Evolutionary conservation across 1,140 invertebrate species (phyloP), one percentile per base, ranked within the genome.

Genomic region (Diachasmimorpha longicaudata): DNA sequence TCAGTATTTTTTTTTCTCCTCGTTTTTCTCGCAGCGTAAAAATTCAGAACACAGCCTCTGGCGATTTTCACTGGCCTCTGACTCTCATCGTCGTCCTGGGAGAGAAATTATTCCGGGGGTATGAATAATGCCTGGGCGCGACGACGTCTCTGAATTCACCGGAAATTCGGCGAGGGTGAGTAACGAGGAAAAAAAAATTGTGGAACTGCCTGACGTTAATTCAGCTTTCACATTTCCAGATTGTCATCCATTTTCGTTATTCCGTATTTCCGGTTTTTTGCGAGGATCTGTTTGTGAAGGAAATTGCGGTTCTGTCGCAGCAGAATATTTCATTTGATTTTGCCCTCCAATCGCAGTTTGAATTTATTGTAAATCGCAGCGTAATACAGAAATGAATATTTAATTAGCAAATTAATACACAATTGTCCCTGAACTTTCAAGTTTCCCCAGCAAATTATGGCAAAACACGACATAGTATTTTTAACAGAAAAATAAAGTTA

Each of bases 51-150:
- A 55, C 48, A 52, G 48, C 52, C 71, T 73, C 71, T 66, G 63
- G 52, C 55, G 71, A 63, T 66, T 58, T 39, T 63, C 48, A 19
- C 16, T 19, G 48, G 48, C 48, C 52, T 73, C 19, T 55, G 55
- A 55, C 63, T 74, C 63, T 67, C 72, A 74, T 74, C 67, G 72
- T 74, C 72, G 46, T 67, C 25, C 63, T 16, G 39, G 66, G 72
- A 74, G 67, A 46, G 72, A 52, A 74, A 67, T 74, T 74, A 74
- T 74, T 67, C 72, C 72, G 48, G 19, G 63, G 39, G 19, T 42
- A 74, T 74, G 63, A 74, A 74, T 74, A 74, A 74, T 74, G 42
- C 48, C 48, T n/a, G n/a, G 48, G 16, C 14, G 55, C 67, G 58
- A n/a, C 63, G 63, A 25, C 70, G 44, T 52, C 16, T 48, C 72